Evolutionary conservation across 1,140 invertebrate genomes (phyloP).

Genomic region (Lucilia sericata): DNA sequence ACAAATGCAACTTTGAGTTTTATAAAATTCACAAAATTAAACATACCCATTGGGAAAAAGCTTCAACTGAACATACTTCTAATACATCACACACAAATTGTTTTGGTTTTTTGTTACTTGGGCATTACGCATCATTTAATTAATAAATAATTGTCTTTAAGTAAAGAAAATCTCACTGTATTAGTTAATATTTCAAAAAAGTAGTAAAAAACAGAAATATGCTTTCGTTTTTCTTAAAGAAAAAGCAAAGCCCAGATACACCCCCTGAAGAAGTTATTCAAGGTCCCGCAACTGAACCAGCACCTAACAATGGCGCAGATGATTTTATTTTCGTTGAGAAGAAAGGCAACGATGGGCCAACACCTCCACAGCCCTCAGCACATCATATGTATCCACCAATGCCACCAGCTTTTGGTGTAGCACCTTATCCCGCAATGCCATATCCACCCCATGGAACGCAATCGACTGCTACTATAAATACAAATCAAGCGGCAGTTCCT

Average conservation of each 20-base stretch:
- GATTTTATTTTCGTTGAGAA: conserved; percentile 65
- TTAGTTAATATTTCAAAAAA: background rate
- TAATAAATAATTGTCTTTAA: background rate
- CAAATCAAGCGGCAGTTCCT: conserved; percentile 49
- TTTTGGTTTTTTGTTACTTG: background rate
- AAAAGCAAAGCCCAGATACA: conserved; percentile 58
- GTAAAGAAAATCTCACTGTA: background rate
- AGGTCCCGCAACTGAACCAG: conserved; percentile 54
- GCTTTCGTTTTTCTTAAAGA: conserved; percentile 59
- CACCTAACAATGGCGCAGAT: conserved; percentile 51
- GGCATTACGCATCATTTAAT: background rate
- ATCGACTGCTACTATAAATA: background rate
- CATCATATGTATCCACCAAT: conserved; percentile 59
- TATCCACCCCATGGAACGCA: conserved; percentile 16
- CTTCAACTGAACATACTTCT: background rate
- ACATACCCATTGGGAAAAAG: background rate
- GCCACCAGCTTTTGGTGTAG: conserved; percentile 50
- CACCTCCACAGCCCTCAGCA: conserved; percentile 2
- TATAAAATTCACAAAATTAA: no score
- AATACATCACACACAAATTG: background rate
- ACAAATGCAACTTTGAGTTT: background rate
- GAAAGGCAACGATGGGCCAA: conserved; percentile 50
- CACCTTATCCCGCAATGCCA: conserved; percentile 41
- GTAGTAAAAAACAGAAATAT: conserved; percentile 47
- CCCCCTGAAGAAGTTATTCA: conserved; percentile 62